phyloP scores from a whole-genome alignment of 2,888 invertebrate genomes.

The Chymomyza fuscimana region DNA sequence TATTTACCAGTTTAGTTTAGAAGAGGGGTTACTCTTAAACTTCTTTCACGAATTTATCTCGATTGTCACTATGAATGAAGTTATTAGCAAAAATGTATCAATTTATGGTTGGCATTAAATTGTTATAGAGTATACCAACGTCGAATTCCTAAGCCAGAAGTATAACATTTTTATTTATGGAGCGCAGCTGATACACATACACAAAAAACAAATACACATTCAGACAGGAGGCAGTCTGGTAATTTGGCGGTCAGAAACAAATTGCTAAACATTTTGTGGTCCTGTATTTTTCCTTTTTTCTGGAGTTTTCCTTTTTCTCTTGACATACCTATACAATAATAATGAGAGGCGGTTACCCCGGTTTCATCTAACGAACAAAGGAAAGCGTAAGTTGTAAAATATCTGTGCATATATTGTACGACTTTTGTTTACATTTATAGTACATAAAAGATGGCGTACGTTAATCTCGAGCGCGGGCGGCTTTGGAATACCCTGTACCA shows the following conservation, averaged over 20 bases:
- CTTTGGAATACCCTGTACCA: too few relatives aligned
- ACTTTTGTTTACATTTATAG: not conserved
- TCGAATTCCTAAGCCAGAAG: not conserved
- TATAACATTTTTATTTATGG: slow-evolving; percentile 54
- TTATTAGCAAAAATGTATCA: too few relatives aligned
- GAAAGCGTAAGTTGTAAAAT: not conserved
- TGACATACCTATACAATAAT: slow-evolving; percentile 17
- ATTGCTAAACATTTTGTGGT: slow-evolving; percentile 26
- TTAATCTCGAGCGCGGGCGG: too few relatives aligned
- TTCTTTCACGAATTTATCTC: too few relatives aligned
- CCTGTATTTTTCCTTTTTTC: slow-evolving; percentile 16
- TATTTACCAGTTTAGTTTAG: too few relatives aligned
- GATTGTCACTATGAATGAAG: too few relatives aligned
- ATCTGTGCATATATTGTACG: not conserved
- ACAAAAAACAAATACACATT: slow-evolving; percentile 29
- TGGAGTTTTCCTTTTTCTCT: slow-evolving; percentile 21
- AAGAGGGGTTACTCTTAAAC: too few relatives aligned
- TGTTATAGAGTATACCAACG: not conserved
- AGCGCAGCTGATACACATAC: slow-evolving; percentile 57
- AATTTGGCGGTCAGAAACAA: slow-evolving; percentile 48
- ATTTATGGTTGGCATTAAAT: not conserved
- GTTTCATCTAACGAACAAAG: not conserved
- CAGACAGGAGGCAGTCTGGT: slow-evolving; percentile 14
- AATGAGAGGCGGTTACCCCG: not conserved
- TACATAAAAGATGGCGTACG: not conserved